Base-by-base conservation (phyloP, 2,888 invertebrate species). In the Plutella xylostella region DNA sequence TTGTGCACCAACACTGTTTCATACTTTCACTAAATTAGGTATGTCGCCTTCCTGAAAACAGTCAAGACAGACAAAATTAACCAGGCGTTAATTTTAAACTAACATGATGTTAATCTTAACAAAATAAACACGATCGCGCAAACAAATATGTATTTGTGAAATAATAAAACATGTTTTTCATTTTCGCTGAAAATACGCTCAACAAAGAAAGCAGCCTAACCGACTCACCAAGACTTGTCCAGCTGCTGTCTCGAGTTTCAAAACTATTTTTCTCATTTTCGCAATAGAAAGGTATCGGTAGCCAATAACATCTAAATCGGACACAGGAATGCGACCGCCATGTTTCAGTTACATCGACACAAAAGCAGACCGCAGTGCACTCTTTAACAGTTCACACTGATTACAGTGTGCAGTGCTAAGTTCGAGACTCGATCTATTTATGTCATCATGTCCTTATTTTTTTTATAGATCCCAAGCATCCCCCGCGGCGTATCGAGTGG, bases 371-470 rank as follows among this genome's bases (percentile, higher is more conserved):
- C 63, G 70, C 61, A 52, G 55, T 52, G 55, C 55, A 55, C 51
- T 47, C 51, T 61, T 57, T 61, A 68, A 68, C 63, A 57, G 61
- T 50, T 59, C 57, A 56, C 52, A 59, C 55, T 66, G 65, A 71
- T 75, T 68, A 63, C 58, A 56, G 58, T 61, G 62, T 66, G 60
- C 56, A 66, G 61, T 67, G 58, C 57, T 60, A 58, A 57, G 56
- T 65, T 68, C 63, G 61, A 72, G 73, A 75, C 65, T 68, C 67
- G 63, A 71, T 83, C 83, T 83, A 83, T 83, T 83, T 82, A 63
- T 79, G 82, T 79, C 80, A 74, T 74, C 70, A 77, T 76, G 79
- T 82, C 78, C 76, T 83, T 80, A 79, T 80, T 80, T 83, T 69
- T 80, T 80, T 80, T 74, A 82, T 83, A 83, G 83, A 83, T 78